phyloP scores from a whole-genome alignment of 2,113 vertebrate species.

The Dendropsophus ebraccatus region DNA sequence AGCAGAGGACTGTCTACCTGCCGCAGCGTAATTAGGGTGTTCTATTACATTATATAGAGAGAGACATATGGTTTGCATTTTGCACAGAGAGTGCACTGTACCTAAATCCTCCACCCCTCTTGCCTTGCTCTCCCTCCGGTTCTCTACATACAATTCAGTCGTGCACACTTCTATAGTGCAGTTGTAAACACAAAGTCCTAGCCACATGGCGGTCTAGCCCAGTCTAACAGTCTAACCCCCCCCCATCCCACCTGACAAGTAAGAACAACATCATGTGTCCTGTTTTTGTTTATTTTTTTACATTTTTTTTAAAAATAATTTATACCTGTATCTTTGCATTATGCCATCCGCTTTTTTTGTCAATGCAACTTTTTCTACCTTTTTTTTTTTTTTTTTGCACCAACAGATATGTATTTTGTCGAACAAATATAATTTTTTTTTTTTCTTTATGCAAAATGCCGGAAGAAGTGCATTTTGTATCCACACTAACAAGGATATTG shows the following conservation, averaged over 20 bases:
- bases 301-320: not conserved
- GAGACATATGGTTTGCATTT: constrained; percentile 55
- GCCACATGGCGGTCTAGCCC: not conserved
- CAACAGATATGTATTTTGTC: constrained; percentile 66
- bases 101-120: constrained; percentile 57
- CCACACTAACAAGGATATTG: constrained; percentile 1
- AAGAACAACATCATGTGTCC: constrained; percentile 12
- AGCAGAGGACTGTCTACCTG: constrained; percentile 47
- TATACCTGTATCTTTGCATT: constrained; percentile 3
- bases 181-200: not conserved
- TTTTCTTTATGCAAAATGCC: constrained; percentile 2
- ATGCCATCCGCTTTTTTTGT: not conserved
- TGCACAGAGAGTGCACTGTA: constrained; percentile 61
- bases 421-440: not conserved
- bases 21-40: constrained; percentile 35
- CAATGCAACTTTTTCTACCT: not conserved
- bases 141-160: constrained; percentile 56
- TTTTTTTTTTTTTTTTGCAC: constrained; percentile 52
- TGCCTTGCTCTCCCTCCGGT: constrained; percentile 65
- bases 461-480: constrained; percentile 50
- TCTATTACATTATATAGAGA: constrained; percentile 16
- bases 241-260: not conserved
- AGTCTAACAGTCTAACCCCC: not conserved
- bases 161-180: constrained; percentile 46
- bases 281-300: not conserved